Evolutionary conservation across 2,797 vertebrate genomes (phyloP).

Genomic region (Pristis pectinata): DNA sequence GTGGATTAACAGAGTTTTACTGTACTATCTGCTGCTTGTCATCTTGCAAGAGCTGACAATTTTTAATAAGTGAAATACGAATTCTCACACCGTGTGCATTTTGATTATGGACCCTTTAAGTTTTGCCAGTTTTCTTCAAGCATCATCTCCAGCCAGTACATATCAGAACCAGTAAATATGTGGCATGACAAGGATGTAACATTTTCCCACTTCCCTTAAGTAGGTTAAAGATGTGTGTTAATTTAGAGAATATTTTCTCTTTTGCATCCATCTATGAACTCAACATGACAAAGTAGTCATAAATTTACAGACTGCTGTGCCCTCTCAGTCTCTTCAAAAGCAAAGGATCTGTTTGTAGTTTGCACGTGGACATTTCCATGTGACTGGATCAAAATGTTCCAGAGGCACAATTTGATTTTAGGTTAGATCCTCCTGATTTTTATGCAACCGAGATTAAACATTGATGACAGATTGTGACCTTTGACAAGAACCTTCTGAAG

Average conservation of each 20-base stretch:
- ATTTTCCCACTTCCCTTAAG: neutral
- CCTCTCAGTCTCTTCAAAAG: neutral
- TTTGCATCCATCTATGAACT: neutral
- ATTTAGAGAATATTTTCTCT: neutral
- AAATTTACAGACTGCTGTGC: neutral
- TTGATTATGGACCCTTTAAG: neutral
- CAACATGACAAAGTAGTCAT: no score
- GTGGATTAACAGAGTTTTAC: no score
- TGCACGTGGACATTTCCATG: neutral
- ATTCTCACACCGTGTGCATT: neutral
- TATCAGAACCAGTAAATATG: neutral
- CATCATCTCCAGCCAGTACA: neutral
- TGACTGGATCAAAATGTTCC: neutral
- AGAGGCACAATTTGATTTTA: neutral
- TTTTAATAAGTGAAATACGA: neutral
- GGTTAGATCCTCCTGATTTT: neutral
- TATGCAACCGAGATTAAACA: neutral
- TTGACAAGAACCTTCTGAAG: neutral
- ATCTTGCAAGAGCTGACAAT: neutral
- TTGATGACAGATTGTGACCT: neutral
- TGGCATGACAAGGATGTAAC: neutral
- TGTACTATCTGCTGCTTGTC: neutral
- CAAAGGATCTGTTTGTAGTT: neutral
- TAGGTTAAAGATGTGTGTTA: neutral
- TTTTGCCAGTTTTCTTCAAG: neutral